Base-by-base conservation (phyloP, 2,797 vertebrate genomes). In the Enteromius anoplus region DNA sequence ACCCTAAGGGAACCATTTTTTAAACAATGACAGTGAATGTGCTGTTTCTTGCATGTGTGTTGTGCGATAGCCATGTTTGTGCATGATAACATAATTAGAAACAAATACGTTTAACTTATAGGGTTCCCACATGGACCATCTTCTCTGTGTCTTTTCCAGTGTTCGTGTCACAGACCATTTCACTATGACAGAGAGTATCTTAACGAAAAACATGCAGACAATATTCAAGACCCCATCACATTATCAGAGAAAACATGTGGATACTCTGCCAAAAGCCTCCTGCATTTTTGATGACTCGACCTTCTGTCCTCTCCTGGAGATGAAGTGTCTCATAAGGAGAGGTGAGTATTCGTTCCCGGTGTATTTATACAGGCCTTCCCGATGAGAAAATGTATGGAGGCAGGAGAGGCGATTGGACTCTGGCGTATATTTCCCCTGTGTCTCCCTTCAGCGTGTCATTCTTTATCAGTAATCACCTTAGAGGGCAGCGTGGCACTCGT, bases 391-490 rank as follows among this genome's bases (percentile, higher is more conserved):
- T 70, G 47, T 83, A 88, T 80, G 17, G 87, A 77, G 75, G 76
- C 71, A 69, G 75, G 84, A 86, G 90, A 91, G 14, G 60, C 14
- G 60, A 64, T 91, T 90, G 90, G 91, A 76, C 91, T 92, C 88
- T 78, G 6, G 89, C 88, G 89, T 73, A 87, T 90, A 90, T 87
- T 92, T 89, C 86, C 88, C 88, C 86, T 3, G 84, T 85, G 92
- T 89, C 90, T 88, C 89, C 85, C 82, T 86, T 79, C 66, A 86
- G 85, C 81, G 75, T 90, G 92, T 92, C 92, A 92, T 91, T 90
- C 88, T 93, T 93, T 92, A 93, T 93, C 93, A 90, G 92, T 94
- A 95, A 94, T 94, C 92, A 92, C 93, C 91, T 91, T 83, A 78
- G 89, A 92, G 91, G 87, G 81, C 65, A 87, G 88, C 37, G 85